Evolutionary conservation across 2,888 invertebrate genomes (phyloP), one percentile per base, ranked within the genome.

Genomic region (Gibbula magus): DNA sequence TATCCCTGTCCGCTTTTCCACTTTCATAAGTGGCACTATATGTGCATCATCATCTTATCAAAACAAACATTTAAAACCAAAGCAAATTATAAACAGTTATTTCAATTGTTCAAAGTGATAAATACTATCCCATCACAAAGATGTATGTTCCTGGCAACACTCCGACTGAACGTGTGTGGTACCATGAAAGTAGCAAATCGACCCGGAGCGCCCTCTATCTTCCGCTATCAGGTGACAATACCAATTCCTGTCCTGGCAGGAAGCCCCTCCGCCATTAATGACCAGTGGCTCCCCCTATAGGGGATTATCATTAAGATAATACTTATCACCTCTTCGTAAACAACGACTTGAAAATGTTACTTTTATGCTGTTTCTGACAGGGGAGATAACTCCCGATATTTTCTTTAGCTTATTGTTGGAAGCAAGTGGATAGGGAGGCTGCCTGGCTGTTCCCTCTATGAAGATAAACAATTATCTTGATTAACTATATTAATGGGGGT

Each of bases 221-320:
- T 20, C 70, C 32, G 32, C 32, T 16, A 29, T 70, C 70, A 29
- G 35, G 32, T 29, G 70, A 70, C 70, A 70, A 70, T 70, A 39
- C 35, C 35, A 35, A 32, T 39, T 70, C 39, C 70, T 20, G 70
- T 35, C 39, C 35, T 32, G 16, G 35, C 70, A 35, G 70, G 70
- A 35, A 20, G 20, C 35, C 56, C 70, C 39, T 35, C n/a, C 70
- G n/a, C 70, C 70, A 70, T 70, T 75, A 66, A 61, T 77, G 77
- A 77, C 77, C 77, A 77, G 77, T 66, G 52, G 66, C 66, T 18
- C 51, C 29, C 77, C 39, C 77, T 45, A 20, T 45, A 66, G 45
- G 76, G 77, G 70, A 70, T 70, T 77, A 66, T 77, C 77, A 77
- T 66, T 77, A 61, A 77, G 77, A 77, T 77, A 77, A 77, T 66